These are phyloP conservation scores for Xestia ashworthii DNA, from an alignment of 2,888 invertebrate species.

Conservation along the genomic window DNA sequence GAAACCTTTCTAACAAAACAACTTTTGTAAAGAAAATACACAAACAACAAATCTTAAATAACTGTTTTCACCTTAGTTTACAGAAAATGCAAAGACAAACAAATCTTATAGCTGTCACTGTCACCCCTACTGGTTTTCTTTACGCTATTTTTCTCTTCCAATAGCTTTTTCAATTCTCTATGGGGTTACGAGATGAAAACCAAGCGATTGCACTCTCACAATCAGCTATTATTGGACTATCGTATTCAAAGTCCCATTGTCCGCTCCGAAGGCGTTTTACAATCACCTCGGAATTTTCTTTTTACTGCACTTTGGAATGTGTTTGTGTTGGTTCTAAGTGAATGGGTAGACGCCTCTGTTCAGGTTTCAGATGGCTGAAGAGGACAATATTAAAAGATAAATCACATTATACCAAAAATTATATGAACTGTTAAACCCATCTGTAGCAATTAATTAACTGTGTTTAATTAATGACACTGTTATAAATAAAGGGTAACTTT, in stretches of 20 bases:
- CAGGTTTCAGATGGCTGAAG: neutral
- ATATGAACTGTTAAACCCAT: neutral
- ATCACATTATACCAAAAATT: neutral
- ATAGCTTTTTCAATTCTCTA: constrained; percentile 57
- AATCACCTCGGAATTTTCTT: constrained; percentile 49
- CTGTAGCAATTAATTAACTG: constrained; percentile 14
- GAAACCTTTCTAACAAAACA: constrained; percentile 10
- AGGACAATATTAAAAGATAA: neutral
- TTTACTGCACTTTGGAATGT: constrained; percentile 46
- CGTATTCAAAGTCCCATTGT: constrained; percentile 58
- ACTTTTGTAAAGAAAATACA: constrained; percentile 20
- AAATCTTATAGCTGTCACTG: constrained; percentile 41
- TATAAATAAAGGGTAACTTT: constrained; percentile 39
- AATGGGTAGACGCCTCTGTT: neutral
- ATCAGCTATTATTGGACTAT: constrained; percentile 64
- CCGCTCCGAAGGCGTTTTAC: constrained; percentile 33
- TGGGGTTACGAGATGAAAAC: constrained; percentile 55
- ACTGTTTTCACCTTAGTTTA: neutral
- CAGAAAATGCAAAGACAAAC: constrained; percentile 40
- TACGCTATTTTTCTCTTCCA: constrained; percentile 32
- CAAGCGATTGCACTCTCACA: constrained; percentile 51
- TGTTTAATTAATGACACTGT: constrained; percentile 7
- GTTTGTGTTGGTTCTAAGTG: constrained; percentile 23
- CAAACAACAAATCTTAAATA: constrained; percentile 14
- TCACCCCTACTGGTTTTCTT: constrained; percentile 39